Conservation (phyloP, 2,797 vertebrate genomes). For the Crenichthys baileyi region DNA sequence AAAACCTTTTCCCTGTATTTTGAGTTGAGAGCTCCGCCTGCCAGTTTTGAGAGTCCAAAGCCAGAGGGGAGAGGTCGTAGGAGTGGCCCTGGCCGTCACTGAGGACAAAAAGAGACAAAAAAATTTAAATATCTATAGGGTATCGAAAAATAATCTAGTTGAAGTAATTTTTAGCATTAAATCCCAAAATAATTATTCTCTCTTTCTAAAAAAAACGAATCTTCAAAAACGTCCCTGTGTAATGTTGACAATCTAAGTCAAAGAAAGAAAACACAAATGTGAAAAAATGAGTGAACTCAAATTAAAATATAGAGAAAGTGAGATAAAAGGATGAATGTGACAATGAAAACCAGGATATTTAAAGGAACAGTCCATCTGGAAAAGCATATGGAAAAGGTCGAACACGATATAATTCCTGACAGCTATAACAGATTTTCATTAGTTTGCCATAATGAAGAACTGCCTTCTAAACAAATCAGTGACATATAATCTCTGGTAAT, state of each 20-base stretch:
- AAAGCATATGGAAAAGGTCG: no score
- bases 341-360: no score
- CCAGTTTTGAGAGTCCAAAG: constrained; percentile 88
- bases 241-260: neutral
- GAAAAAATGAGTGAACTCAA: neutral
- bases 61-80: constrained; percentile 91
- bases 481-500: no score
- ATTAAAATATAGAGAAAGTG: no score
- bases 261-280: neutral
- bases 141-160: neutral
- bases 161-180: neutral
- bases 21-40: constrained; percentile 75
- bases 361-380: no score
- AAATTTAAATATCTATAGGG: no score
- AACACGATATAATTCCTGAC: no score
- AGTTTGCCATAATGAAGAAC: no score
- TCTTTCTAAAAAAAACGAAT: neutral
- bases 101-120: constrained; percentile 16
- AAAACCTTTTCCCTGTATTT: constrained; percentile 75
- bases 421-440: no score
- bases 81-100: constrained; percentile 87
- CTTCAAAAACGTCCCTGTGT: neutral
- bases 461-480: no score
- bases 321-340: no score
- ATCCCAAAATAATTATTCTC: neutral